Evolutionary conservation across 2,797 vertebrate genomes (phyloP).

Genomic region (Eupleurogrammus muticus): DNA sequence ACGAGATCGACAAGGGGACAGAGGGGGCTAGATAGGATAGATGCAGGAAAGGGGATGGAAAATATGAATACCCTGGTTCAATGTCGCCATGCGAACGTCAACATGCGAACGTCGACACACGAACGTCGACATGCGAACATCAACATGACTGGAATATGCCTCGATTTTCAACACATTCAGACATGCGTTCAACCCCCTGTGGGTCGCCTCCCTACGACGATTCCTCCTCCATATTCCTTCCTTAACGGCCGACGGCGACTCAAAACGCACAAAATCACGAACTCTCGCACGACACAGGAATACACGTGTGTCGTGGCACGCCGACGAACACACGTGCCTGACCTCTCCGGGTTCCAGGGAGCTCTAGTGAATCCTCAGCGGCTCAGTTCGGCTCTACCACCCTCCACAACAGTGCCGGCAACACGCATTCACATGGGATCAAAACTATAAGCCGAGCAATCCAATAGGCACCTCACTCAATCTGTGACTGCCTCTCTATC

Average conservation of each 20-base stretch:
- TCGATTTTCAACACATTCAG: slow-evolving; percentile 2
- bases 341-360: slow-evolving; percentile 57
- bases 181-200: background rate
- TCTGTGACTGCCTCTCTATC: slow-evolving; percentile 61
- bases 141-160: slow-evolving; percentile 12
- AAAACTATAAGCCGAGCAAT: slow-evolving; percentile 70
- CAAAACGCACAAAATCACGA: slow-evolving; percentile 7
- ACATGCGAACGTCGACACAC: slow-evolving; percentile 2
- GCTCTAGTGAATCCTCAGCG: slow-evolving; percentile 49
- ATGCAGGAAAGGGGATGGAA: slow-evolving; percentile 31
- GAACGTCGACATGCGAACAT: slow-evolving; percentile 11
- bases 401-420: slow-evolving; percentile 51
- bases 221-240: too few species aligned
- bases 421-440: slow-evolving; percentile 71
- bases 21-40: slow-evolving; percentile 55
- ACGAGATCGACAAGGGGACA: slow-evolving; percentile 60
- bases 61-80: slow-evolving; percentile 7
- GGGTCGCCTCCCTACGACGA: slow-evolving; percentile 7
- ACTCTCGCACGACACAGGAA: background rate
- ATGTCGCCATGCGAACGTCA: slow-evolving; percentile 11
- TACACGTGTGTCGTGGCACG: slow-evolving; percentile 5
- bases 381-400: slow-evolving; percentile 63
- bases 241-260: slow-evolving; percentile 24
- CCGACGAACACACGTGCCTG: slow-evolving; percentile 32
- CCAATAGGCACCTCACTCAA: slow-evolving; percentile 72